These are phyloP conservation scores for Melangyna quadrimaculata DNA, from an alignment of 2,888 invertebrate genomes.

Conservation along the genomic window DNA sequence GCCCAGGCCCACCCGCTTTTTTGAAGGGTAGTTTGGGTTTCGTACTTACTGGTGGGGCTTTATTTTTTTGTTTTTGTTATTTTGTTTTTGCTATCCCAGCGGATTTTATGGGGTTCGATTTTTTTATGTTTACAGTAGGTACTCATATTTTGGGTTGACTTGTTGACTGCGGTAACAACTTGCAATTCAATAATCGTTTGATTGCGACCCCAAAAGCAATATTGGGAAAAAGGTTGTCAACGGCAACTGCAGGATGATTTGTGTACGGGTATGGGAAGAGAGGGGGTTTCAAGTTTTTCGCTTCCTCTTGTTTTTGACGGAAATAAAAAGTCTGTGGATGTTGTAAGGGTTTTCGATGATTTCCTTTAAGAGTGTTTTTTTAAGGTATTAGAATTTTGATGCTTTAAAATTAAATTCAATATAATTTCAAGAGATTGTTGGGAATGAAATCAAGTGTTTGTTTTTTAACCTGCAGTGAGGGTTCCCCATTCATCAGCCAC, in stretches of 20 bases:
- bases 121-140: conserved; percentile 34
- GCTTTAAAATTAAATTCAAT: neutral
- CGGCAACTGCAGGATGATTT: conserved; percentile 69
- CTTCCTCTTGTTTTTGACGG: neutral
- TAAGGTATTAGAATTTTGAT: conserved; percentile 3
- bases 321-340: neutral
- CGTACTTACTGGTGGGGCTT: conserved; percentile 4
- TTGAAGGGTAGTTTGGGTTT: conserved; percentile 29
- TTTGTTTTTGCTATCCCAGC: conserved; percentile 17
- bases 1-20: conserved; percentile 56
- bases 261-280: conserved; percentile 34
- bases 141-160: conserved; percentile 67
- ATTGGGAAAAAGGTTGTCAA: conserved; percentile 69
- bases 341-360: conserved; percentile 15
- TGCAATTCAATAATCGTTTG: conserved; percentile 72
- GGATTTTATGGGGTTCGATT: conserved; percentile 11
- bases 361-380: conserved; percentile 18
- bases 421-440: neutral
- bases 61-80: neutral
- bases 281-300: conserved; percentile 11
- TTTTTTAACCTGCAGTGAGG: no score
- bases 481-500: no score
- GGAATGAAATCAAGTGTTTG: neutral
- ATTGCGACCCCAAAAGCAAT: conserved; percentile 71
- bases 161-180: conserved; percentile 72